Conservation (phyloP, 2,888 invertebrate genomes). For the Brachyptera putata region DNA sequence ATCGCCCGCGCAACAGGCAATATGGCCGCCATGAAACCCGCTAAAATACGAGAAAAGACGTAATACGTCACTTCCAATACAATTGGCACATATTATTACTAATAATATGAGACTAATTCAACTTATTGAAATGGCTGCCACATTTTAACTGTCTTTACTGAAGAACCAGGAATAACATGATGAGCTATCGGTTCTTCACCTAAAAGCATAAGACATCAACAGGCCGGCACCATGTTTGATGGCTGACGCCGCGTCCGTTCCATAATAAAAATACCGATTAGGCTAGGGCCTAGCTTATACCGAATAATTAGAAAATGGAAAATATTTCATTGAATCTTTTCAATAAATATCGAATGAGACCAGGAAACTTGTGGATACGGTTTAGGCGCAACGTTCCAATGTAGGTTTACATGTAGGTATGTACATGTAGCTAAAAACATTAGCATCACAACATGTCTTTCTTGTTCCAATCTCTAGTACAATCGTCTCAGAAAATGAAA, state of each 20-base stretch:
- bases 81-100: not conserved
- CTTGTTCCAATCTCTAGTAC: too few species aligned
- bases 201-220: not conserved
- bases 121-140: not conserved
- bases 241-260: not conserved
- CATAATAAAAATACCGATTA: too few species aligned
- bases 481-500: too few species aligned
- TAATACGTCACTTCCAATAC: not conserved
- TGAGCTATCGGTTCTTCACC: not conserved
- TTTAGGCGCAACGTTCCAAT: too few species aligned
- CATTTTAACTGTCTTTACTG: not conserved
- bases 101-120: not conserved
- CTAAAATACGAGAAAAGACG: slow-evolving; percentile 19
- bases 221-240: not conserved
- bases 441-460: too few species aligned
- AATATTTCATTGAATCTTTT: too few species aligned
- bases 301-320: not conserved
- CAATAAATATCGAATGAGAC: too few species aligned
- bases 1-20: slow-evolving; percentile 30
- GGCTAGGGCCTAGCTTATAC: too few species aligned
- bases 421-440: too few species aligned
- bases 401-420: too few species aligned
- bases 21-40: slow-evolving; percentile 32
- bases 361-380: too few species aligned
- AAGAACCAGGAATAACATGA: too few species aligned